Conservation (phyloP, 2,113 vertebrate species). For the Hystrix cristata region DNA sequence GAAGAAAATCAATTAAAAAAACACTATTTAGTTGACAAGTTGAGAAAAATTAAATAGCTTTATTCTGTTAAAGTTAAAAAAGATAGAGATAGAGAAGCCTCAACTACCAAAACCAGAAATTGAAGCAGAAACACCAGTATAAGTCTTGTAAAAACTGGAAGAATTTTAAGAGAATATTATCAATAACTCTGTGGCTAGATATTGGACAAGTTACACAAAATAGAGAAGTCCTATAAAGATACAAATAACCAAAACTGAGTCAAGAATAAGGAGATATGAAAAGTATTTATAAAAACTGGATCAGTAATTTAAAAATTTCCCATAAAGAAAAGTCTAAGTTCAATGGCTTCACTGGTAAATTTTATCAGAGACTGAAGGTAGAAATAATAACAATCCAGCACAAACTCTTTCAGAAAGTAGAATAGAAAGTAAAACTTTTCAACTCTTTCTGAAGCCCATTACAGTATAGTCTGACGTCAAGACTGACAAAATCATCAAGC, state of each 20-base stretch:
- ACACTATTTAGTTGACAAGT: neutral
- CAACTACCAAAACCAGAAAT: neutral
- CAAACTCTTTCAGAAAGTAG: neutral
- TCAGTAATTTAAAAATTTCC: neutral
- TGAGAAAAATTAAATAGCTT: neutral
- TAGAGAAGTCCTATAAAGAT: neutral
- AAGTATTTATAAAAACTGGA: neutral
- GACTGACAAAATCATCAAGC: neutral
- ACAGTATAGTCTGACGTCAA: neutral
- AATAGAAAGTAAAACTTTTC: neutral
- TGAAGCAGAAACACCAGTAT: neutral
- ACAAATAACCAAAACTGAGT: neutral
- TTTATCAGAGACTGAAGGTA: neutral
- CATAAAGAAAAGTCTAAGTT: neutral
- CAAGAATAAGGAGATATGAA: neutral
- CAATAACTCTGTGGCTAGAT: neutral
- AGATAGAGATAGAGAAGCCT: neutral
- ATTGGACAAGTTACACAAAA: neutral
- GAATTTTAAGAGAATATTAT: neutral
- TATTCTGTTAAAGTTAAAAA: neutral
- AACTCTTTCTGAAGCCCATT: neutral
- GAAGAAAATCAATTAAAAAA: neutral
- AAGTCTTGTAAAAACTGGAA: neutral
- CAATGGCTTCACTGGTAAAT: neutral
- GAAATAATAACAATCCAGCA: neutral